Evolutionary conservation across 2,113 vertebrate species (phyloP).

Genomic region (Syngnathus floridae): DNA sequence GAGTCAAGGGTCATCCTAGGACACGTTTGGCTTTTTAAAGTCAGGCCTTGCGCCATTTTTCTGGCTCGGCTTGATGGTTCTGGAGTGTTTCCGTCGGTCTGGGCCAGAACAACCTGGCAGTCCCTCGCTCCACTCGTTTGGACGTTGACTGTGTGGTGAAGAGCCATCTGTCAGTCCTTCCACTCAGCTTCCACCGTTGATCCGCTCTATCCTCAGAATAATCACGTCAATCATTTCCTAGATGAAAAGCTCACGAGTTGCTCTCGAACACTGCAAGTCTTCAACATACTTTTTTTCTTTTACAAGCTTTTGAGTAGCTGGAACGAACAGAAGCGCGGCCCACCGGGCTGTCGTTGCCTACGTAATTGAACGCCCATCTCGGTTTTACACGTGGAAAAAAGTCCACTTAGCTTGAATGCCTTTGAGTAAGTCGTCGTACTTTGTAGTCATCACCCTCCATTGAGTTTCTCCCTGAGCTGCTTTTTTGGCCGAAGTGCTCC

Average conservation of each 20-base stretch:
- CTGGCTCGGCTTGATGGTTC: conserved; percentile 32
- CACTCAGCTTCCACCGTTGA: neutral
- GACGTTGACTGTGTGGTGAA: conserved; percentile 29
- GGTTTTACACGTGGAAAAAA: neutral
- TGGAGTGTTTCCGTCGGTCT: conserved; percentile 46
- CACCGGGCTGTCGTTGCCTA: no score
- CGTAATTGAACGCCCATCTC: neutral
- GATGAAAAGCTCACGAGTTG: conserved; percentile 25
- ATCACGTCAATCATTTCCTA: conserved; percentile 40
- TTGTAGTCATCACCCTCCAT: conserved; percentile 5
- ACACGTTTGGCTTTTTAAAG: conserved; percentile 32
- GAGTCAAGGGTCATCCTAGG: conserved; percentile 36
- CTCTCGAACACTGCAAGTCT: neutral
- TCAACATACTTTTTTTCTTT: neutral
- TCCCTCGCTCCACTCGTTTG: conserved; percentile 31
- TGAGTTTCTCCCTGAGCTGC: neutral
- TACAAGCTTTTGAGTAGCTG: conserved; percentile 33
- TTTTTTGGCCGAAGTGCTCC: conserved; percentile 33
- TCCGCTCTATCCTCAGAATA: conserved; percentile 7
- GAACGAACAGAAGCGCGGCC: neutral
- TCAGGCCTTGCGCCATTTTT: conserved; percentile 19
- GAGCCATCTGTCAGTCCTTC: conserved; percentile 29
- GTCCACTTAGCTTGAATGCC: neutral
- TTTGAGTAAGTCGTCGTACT: neutral
- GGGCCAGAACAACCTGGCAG: conserved; percentile 32